Base-by-base conservation (phyloP, 2,113 vertebrate genomes). In the Ptilorrhoa leucosticta region DNA sequence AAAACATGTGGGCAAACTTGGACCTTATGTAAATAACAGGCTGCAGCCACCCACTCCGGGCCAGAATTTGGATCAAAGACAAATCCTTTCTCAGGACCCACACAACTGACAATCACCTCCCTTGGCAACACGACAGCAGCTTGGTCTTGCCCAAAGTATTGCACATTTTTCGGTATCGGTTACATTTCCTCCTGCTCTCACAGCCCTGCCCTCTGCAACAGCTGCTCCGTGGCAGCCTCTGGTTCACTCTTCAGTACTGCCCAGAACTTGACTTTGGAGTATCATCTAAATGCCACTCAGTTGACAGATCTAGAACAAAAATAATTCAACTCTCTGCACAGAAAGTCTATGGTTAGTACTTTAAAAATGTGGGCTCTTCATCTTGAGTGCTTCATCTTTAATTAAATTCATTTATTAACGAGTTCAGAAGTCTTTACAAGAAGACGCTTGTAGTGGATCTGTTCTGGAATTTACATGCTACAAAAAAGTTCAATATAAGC, bases 151-250 rank as follows among this genome's bases (percentile, higher is more conserved):
- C 51, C 58, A 26, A 54, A 70, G 35, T 50, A 77, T 54, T 58
- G 75, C 78, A 51, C 15, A 3, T 48, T 91, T 85, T 61, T 57
- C 1, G 0, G 7, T 20, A 35, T 7, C 0, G 0, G 56, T 89
- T 69, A 53, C 1, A 0, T 50, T 95, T 91, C 82, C 68, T 82
- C 15, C 66, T 73, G 70, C 44, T 78, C 53, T 77, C 58, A 50
- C 37, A 61, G 60, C 48, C 39, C 66, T 93, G 77, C n/a, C 44
- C 78, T 26, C 85, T 72, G 79, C 83, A 86, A 40, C 13, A 61
- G 45, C 19, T 85, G 37, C 27, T 79, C 37, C 51, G 56, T 13
- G 40, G 60, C 65, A 71, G 66, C 22, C 81, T 60, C 60, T 56
- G 40, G 40, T 28, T 85, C 11, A 1, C 26, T 31, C 50, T 31